Evolutionary conservation across 2,888 invertebrate genomes (phyloP).

Genomic region (Calliphora vomitoria): DNA sequence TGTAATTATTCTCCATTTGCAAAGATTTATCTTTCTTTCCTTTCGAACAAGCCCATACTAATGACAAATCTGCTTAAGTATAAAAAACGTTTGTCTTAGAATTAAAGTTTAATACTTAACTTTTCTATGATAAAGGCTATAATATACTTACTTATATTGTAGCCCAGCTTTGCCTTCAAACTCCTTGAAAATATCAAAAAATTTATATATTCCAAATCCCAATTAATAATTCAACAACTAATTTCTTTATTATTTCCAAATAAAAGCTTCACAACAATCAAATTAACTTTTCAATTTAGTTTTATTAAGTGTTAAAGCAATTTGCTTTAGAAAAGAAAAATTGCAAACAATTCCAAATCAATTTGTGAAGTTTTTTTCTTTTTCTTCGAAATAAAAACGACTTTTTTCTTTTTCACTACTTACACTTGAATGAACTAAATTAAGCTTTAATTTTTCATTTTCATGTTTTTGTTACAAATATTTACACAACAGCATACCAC

Average conservation of each 20-base stretch:
- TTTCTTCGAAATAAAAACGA: constrained; percentile 9
- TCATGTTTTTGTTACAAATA: constrained; percentile 17
- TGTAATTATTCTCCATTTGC: no score
- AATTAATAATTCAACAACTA: background rate
- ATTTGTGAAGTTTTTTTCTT: constrained; percentile 60
- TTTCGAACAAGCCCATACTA: no score
- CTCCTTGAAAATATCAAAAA: no score
- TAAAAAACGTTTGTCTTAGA: no score
- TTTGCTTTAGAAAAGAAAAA: constrained; percentile 75
- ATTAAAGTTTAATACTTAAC: no score
- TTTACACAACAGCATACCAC: constrained; percentile 9
- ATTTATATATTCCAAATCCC: no score
- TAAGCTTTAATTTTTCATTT: constrained; percentile 76
- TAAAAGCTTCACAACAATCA: background rate
- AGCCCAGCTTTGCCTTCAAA: no score
- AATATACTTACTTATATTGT: no score
- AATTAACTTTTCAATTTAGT: constrained; percentile 41
- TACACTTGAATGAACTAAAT: constrained; percentile 61
- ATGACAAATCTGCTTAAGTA: no score
- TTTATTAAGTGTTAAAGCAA: constrained; percentile 71
- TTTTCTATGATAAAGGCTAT: no score
- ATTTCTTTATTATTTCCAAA: background rate
- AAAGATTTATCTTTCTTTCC: no score
- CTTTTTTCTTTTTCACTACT: constrained; percentile 7
- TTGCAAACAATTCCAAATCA: constrained; percentile 75